Percentiles rank a stretch among this genome's conserved stretches.
These are phyloP conservation scores for Campoplex nolae DNA, from an alignment of 2,888 invertebrate species.

Conservation along the genomic window DNA sequence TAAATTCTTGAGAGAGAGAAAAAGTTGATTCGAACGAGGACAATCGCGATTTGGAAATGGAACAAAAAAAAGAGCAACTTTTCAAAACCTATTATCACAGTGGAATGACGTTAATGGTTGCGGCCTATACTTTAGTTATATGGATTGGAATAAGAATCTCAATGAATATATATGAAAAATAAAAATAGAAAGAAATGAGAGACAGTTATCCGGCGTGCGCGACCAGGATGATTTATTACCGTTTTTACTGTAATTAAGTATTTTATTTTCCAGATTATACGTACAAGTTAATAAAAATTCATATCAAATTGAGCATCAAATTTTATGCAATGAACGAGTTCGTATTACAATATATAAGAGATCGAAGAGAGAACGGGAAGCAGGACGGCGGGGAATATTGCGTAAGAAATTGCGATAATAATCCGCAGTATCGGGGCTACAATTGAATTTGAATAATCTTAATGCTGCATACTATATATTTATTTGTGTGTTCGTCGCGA, in stretches of 20 bases:
- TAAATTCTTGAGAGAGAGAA: not conserved
- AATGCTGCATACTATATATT: not conserved
- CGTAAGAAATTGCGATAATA: conserved; percentile 9
- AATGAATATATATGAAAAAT: not conserved
- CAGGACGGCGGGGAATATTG: not conserved
- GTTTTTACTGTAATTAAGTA: conserved; percentile 46
- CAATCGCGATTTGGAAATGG: not conserved
- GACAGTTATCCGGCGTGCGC: conserved; percentile 34
- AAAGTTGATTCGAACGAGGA: conserved; percentile 25
- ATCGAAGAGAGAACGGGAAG: not conserved
- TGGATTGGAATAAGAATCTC: not conserved
- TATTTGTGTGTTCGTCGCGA: too few species aligned
- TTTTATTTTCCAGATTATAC: conserved; percentile 31
- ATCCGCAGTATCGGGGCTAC: not conserved
- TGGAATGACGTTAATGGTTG: not conserved
- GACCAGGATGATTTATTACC: conserved; percentile 27
- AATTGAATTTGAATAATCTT: conserved; percentile 28
- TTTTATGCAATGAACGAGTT: conserved; percentile 33
- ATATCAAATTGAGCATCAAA: conserved; percentile 22
- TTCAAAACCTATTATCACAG: not conserved
- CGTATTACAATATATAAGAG: not conserved
- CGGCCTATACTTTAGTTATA: not conserved
- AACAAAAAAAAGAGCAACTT: not conserved
- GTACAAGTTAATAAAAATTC: conserved; percentile 32
- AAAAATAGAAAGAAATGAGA: conserved; percentile 17